Base-by-base conservation (phyloP, 2,888 invertebrate genomes). In the Catocala fraxini region DNA sequence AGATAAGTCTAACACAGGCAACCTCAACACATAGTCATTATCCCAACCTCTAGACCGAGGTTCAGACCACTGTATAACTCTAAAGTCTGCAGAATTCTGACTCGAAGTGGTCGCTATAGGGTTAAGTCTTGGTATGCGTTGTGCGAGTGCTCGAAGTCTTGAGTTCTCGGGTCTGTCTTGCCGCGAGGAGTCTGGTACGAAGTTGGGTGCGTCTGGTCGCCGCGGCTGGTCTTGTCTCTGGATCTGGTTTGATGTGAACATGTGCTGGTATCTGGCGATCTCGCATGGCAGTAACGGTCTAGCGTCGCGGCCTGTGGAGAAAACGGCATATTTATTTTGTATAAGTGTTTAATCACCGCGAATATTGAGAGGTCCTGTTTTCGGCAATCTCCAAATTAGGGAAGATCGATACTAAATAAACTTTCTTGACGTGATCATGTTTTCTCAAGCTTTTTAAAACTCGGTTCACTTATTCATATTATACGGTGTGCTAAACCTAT, bases 221-320 rank as follows among this genome's bases (percentile, higher is more conserved):
- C 83, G 59, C 0, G 41, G 34, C 41, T 61, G 68, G 42, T 86
- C 85, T 11, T 58, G 68, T 0, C 85, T 73, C 9, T 84, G 82
- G 12, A 71, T 79, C 5, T 79, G 77, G 56, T 75, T 83, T 0
- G 85, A 80, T 0, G 89, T 79, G 65, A 93, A 92, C 91, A 94
- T 91, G 71, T 94, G 93, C 56, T 92, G 92, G 73, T 91, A 81
- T 78, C 93, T 89, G 10, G 94, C 91, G 59, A 95, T 88, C 75
- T 96, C 95, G 43, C 89, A 87, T 0, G 94, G 89, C 33, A 94
- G 85, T 6, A 95, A 75, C 3, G 95, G 95, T 49, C 95, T 79
- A 0, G 95, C 95, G 74, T 95, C 95, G 13, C 95, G 55, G 25
- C 63, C 63, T 63, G 51, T 11, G 12, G 43, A 39, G 9, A 7